Percentiles rank a stretch among this genome's conserved stretches.
phyloP scores from a whole-genome alignment of 2,888 invertebrate species.

The Euplexia lucipara region DNA sequence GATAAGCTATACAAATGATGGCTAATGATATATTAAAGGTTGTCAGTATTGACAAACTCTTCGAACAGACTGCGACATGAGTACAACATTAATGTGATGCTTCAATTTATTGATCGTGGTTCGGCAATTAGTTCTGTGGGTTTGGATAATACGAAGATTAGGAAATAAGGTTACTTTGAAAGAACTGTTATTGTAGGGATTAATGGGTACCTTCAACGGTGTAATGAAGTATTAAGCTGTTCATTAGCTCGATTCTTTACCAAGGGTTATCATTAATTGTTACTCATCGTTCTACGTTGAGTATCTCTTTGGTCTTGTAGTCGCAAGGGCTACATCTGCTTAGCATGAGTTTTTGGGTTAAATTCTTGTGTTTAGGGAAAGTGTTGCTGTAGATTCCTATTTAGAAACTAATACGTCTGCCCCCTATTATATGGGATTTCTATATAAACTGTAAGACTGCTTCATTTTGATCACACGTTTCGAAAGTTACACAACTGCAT shows the following conservation, averaged over 20 bases:
- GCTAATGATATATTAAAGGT: constrained; percentile 17
- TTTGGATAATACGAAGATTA: constrained; percentile 3
- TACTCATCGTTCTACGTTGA: not conserved
- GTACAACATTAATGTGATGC: constrained; percentile 6
- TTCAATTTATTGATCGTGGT: constrained; percentile 18
- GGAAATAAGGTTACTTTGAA: constrained; percentile 4
- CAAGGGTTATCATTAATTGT: not conserved
- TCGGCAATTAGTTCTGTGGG: constrained; percentile 14
- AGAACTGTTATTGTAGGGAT: not conserved
- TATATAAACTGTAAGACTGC: no score
- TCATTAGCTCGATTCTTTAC: not conserved
- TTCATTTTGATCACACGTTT: no score
- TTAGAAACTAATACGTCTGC: no score
- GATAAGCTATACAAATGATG: constrained; percentile 15
- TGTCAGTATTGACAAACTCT: constrained; percentile 13
- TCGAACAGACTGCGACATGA: constrained; percentile 14
- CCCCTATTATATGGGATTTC: no score
- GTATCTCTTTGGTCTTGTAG: no score
- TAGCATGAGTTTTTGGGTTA: no score
- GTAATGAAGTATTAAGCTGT: not conserved
- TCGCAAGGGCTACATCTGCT: not conserved
- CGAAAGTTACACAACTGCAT: no score
- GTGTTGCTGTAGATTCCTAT: no score
- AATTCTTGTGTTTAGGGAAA: no score
- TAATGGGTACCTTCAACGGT: not conserved